Evolutionary conservation across 2,797 vertebrate species (phyloP), one percentile per base, ranked within the genome.

Genomic region (Picus viridis): DNA sequence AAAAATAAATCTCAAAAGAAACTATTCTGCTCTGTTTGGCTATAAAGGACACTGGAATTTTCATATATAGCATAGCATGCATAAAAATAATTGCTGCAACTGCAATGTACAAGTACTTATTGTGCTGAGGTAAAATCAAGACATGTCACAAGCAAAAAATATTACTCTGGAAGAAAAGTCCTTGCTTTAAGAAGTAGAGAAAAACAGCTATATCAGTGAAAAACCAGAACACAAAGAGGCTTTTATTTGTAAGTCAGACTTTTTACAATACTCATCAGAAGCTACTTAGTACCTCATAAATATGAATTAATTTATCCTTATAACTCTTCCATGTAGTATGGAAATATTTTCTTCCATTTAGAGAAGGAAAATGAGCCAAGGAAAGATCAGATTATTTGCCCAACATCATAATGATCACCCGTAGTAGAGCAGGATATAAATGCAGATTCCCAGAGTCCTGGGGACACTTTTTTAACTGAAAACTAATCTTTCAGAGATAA

Each of bases 71-170:
- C 70, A 51, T 51, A 62, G 71, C 34, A 63, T 43, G 85, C 92
- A 74, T 88, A 94, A 95, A 95, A 94, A 91, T 90, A 94, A 90
- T 93, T 0, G 2, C 89, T 91, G 78, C 36, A 63, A 69, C 90
- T 92, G 88, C 90, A 94, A 9, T 49, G 75, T 89, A 83, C 90
- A 78, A 89, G 94, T 62, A 88, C 93, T 86, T 92, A 93, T 78
- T 95, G 92, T 97, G 92, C 96, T 62, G 54, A 70, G 64, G 85
- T 67, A 87, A 88, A 94, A 93, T 76, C 79, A 85, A 83, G 86
- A 87, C 68, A 53, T 88, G 85, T 91, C 93, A 90, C 32, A 70
- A 73, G 68, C 92, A 47, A 93, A 93, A 95, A 93, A 81, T 93
- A 82, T 47, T 72, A 41, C 80, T 88, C 59, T 80, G 39, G 16